These are phyloP conservation scores for Callimorpha dominula DNA, from an alignment of 2,888 invertebrate species.

Conservation along the genomic window DNA sequence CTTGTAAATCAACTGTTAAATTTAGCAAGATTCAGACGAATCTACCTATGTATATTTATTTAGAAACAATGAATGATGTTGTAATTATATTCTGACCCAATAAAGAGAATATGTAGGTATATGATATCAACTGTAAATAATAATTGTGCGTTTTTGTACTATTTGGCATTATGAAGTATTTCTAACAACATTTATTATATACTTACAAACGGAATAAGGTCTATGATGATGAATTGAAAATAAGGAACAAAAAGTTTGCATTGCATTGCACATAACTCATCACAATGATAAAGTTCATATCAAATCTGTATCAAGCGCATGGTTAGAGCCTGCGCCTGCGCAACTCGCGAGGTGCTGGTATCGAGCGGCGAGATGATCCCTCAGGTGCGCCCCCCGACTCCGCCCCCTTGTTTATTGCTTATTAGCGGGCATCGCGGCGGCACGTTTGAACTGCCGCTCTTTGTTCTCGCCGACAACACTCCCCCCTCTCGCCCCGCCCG, in stretches of 20 bases:
- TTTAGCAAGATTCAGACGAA: no score
- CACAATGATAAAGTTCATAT: conserved; percentile 36
- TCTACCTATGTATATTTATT: no score
- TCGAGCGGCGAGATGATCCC: conserved; percentile 80
- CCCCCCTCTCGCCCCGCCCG: conserved; percentile 44
- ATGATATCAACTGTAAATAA: not conserved
- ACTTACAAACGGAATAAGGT: not conserved
- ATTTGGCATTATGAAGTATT: not conserved
- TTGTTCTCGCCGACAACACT: conserved; percentile 82
- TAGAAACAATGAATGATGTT: no score
- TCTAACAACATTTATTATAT: not conserved
- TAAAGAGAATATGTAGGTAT: not conserved
- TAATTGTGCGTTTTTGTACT: not conserved
- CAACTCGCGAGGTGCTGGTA: conserved; percentile 57
- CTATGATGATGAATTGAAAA: not conserved
- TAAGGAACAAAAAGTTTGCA: not conserved
- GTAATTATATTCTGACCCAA: no score
- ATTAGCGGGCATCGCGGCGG: conserved; percentile 83
- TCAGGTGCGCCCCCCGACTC: conserved; percentile 82
- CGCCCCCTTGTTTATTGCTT: conserved; percentile 87
- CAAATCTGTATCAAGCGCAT: conserved; percentile 42
- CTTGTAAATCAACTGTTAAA: no score
- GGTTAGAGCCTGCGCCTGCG: conserved; percentile 49
- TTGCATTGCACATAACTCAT: conserved; percentile 14
- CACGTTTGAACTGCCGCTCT: conserved; percentile 82